These are phyloP conservation scores for Menura novaehollandiae DNA, from an alignment of 2,113 vertebrate species.

Conservation along the genomic window DNA sequence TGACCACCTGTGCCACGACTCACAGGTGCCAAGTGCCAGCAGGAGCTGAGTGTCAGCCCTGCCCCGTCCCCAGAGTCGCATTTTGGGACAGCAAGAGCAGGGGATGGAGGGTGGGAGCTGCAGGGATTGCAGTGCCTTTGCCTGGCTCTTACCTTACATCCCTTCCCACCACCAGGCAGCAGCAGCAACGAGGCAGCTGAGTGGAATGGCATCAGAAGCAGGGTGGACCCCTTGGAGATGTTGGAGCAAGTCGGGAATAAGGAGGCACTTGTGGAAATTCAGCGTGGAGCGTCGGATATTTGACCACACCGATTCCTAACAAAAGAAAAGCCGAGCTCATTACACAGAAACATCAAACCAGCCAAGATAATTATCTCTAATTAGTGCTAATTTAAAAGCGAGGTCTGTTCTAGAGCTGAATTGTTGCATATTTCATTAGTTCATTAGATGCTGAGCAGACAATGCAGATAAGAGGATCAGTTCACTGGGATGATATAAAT, in stretches of 20 bases:
- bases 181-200: background rate
- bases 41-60: accelerated
- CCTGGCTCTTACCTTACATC: background rate
- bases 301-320: conserved; percentile 42
- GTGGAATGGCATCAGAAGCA: background rate
- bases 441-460: conserved; percentile 60
- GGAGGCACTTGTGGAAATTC: conserved; percentile 24
- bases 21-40: background rate
- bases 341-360: conserved; percentile 64
- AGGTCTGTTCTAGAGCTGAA: conserved; percentile 49
- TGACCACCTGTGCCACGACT: accelerated
- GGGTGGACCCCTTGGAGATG: background rate
- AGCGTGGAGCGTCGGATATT: background rate
- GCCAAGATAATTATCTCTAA: conserved; percentile 68
- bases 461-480: conserved; percentile 37
- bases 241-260: background rate
- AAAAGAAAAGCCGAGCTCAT: conserved; percentile 46
- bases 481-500: conserved; percentile 4
- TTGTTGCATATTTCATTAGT: conserved; percentile 67
- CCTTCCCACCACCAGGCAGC: background rate
- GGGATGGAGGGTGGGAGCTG: background rate
- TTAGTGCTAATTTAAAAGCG: conserved; percentile 68
- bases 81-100: background rate
- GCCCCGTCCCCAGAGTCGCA: accelerated
- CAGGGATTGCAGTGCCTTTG: background rate